A percentile compares a stretch with the other conserved stretches of the same genome.
phyloP scores from a whole-genome alignment of 1,140 invertebrate species.

The Drosophila virilis region DNA sequence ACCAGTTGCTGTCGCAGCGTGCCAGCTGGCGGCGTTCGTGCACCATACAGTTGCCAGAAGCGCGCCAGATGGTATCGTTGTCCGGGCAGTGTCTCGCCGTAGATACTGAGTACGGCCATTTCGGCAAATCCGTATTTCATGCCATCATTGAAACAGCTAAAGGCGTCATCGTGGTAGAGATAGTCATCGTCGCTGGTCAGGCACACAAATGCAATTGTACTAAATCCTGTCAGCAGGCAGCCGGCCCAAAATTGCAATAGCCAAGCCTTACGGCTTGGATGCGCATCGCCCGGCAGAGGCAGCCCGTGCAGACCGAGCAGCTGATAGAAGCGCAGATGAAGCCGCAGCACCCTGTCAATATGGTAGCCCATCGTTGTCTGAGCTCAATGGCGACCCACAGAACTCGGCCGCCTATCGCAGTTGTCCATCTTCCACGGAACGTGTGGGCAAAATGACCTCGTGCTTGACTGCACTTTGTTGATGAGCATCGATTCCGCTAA shows the following conservation, averaged over 20 bases:
- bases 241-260: conserved; percentile 39
- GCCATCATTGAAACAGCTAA: conserved; percentile 62
- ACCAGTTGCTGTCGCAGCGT: conserved; percentile 2
- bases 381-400: neutral
- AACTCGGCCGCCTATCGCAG: neutral
- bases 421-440: neutral
- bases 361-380: conserved; percentile 52
- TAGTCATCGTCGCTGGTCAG: conserved; percentile 48
- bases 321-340: conserved; percentile 66
- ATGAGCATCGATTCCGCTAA: neutral
- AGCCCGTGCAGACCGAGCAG: conserved; percentile 61
- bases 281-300: conserved; percentile 31
- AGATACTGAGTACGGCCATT: conserved; percentile 59
- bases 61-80: conserved; percentile 24
- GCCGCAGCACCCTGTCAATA: conserved; percentile 52
- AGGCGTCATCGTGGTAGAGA: conserved; percentile 55
- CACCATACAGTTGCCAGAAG: conserved; percentile 61
- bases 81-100: conserved; percentile 51
- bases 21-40: too few relatives aligned
- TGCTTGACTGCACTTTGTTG: neutral
- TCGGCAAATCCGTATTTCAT: conserved; percentile 61
- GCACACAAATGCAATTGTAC: conserved; percentile 19
- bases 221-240: conserved; percentile 33
- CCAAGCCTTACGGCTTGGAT: neutral
- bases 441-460: neutral